Evolutionary conservation across 2,888 invertebrate genomes (phyloP).

Genomic region (Clanis bilineata): DNA sequence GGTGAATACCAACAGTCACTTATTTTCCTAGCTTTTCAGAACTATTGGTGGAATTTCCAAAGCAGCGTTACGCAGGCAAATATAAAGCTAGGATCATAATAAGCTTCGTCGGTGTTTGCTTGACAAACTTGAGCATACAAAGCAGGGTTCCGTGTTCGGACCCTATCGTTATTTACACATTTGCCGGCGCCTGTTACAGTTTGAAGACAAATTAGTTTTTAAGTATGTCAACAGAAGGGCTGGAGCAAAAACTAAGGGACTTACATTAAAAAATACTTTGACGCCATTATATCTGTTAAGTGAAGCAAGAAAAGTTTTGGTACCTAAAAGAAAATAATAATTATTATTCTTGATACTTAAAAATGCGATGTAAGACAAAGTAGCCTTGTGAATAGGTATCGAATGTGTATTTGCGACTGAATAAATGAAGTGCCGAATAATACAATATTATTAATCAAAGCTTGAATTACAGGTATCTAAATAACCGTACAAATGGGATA

Average conservation of each 20-base stretch:
- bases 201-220: slow-evolving; percentile 48
- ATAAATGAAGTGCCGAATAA: background rate
- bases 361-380: background rate
- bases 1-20: too few relatives aligned
- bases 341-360: background rate
- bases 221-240: slow-evolving; percentile 45
- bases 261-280: slow-evolving; percentile 23
- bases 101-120: slow-evolving; percentile 29
- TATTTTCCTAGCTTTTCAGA: too few relatives aligned
- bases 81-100: slow-evolving; percentile 11
- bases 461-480: background rate
- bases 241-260: slow-evolving; percentile 34
- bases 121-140: slow-evolving; percentile 29
- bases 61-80: background rate
- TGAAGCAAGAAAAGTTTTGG: background rate
- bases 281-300: slow-evolving; percentile 11
- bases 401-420: background rate
- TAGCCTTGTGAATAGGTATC: background rate
- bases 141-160: slow-evolving; percentile 21
- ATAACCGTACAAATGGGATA: too few relatives aligned
- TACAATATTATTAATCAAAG: background rate
- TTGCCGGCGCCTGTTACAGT: slow-evolving; percentile 46
- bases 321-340: background rate
- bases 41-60: too few relatives aligned
- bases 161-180: slow-evolving; percentile 70